Conservation (phyloP, 2,113 vertebrate genomes). For the Lagenorhynchus albirostris region DNA sequence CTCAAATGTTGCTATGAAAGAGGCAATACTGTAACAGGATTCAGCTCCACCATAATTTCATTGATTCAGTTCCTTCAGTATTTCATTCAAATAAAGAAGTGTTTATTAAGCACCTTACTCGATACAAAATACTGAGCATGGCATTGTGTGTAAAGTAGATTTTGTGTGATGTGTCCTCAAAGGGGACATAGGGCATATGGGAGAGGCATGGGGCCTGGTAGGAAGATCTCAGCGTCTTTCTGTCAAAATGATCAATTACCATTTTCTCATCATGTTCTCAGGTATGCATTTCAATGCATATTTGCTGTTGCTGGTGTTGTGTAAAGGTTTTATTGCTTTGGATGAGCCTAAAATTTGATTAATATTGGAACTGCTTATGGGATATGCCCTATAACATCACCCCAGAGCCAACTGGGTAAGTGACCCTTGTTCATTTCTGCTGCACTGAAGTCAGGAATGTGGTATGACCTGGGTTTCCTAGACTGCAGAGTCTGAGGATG, state of each 20-base stretch:
- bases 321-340: not conserved
- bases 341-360: not conserved
- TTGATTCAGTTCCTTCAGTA: not conserved
- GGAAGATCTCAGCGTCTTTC: not conserved
- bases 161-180: not conserved
- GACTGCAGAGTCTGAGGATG: not conserved
- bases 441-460: not conserved
- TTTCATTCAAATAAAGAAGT: constrained; percentile 39
- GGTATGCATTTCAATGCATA: not conserved
- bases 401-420: not conserved
- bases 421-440: not conserved
- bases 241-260: not conserved
- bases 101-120: not conserved
- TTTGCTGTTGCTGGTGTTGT: not conserved
- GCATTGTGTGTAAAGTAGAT: not conserved
- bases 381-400: not conserved
- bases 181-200: not conserved
- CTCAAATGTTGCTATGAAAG: not conserved
- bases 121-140: not conserved
- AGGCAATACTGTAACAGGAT: not conserved
- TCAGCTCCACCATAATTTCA: not conserved
- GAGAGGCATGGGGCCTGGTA: not conserved
- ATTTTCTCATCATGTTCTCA: not conserved
- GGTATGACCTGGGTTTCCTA: not conserved
- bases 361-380: not conserved